Base-by-base conservation (phyloP, 2,113 vertebrate species). In the Nipponia nippon region DNA sequence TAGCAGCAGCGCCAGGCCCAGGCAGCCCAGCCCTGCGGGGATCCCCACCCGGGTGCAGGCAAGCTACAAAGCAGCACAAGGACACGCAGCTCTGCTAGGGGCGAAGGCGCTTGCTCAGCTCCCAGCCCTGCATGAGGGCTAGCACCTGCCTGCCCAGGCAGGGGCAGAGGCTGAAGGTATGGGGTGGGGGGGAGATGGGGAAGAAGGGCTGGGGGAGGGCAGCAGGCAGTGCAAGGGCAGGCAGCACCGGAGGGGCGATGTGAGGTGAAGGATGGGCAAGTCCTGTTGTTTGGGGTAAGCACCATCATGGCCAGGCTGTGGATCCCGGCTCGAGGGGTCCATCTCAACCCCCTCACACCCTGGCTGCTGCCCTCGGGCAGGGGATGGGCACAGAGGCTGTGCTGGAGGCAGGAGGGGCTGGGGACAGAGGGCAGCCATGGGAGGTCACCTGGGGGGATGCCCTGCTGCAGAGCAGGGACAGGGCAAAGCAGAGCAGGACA, bases 31-130 rank as follows among this genome's bases (percentile, higher is more conserved):
- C 27, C 70, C 71, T 1, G 3, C 2, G 4, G 69, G 55, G 19
- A 70, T 49, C 11, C 49, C 62, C 36, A 15, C 66, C 46, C 9
- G 2, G 40, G 26, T 11, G 7, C 36, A 1, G 2, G 9, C 3
- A 11, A 67, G 79, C 42, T 77, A 9, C 5, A 4, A 36, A 86
- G 58, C 34, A 59, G 87, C 66, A 21, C 38, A 5, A 8, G 26
- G 36, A 65, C 38, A 4, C 0, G 8, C 22, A 11, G 75, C n/a
- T 36, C 26, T 78, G 63, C 65, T 15, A 5, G 22, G 52, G 52
- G 50, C 1, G 0, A 84, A 59, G 49, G 49, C 0, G 19, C 13
- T 30, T 1, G 0, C 59, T 14, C 0, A 0, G 70, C 78, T 88
- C 87, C 75, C 5, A 22, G 63, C 22, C 42, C 30, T 10, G 73